A percentile compares a stretch with the other conserved stretches of the same genome.
phyloP scores from a whole-genome alignment of 2,888 invertebrate species.

The Synergus gifuensis region DNA sequence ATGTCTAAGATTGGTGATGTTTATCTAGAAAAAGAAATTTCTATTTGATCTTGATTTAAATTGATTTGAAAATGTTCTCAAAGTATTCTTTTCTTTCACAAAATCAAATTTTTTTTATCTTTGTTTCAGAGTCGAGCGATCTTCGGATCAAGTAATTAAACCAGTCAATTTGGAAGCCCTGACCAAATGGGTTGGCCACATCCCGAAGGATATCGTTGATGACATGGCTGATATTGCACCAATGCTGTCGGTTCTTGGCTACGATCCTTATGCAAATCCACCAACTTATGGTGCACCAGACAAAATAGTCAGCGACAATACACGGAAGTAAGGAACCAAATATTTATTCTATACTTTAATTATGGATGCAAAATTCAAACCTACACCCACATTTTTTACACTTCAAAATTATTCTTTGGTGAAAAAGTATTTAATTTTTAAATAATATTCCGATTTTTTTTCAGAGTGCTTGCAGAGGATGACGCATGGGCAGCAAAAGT shows the following conservation, averaged over 20 bases:
- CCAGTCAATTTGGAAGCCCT: constrained; percentile 98
- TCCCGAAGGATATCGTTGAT: constrained; percentile 93
- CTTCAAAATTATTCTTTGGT: not conserved
- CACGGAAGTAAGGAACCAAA: constrained; percentile 73
- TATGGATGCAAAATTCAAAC: not conserved
- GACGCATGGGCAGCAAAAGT: constrained; percentile 73
- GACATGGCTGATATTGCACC: constrained; percentile 97
- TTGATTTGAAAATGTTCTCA: not conserved
- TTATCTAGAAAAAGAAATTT: not conserved
- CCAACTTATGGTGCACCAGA: constrained; percentile 95
- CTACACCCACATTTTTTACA: not conserved
- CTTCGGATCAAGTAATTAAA: constrained; percentile 99
- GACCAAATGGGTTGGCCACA: constrained; percentile 93
- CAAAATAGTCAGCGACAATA: constrained; percentile 85
- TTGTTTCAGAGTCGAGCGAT: constrained; percentile 91
- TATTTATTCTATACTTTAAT: not conserved
- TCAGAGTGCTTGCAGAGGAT: constrained; percentile 72
- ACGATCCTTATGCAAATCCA: constrained; percentile 97
- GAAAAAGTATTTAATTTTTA: not conserved
- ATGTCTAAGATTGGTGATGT: not conserved
- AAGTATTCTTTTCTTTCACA: not conserved
- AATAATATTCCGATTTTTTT: constrained; percentile 43
- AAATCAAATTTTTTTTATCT: constrained; percentile 42
- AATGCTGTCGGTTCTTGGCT: constrained; percentile 94
- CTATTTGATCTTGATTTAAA: too few relatives aligned